These are phyloP conservation scores for Dolichotis patagonum DNA, from an alignment of 2,113 vertebrate species.

Conservation along the genomic window DNA sequence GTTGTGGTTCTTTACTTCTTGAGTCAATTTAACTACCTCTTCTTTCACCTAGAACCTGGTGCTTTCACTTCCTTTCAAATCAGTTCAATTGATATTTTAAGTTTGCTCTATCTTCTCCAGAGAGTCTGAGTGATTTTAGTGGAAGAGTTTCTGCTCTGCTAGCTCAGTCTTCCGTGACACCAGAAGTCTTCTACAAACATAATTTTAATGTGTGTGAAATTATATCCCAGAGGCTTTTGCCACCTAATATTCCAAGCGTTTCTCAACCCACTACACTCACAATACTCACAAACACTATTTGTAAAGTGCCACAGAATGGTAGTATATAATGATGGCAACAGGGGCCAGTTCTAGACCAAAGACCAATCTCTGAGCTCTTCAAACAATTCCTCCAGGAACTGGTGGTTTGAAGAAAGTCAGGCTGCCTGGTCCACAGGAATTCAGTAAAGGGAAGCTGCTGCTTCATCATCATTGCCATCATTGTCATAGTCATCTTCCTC, in stretches of 20 bases:
- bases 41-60: not conserved
- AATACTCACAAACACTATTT: not conserved
- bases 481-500: not conserved
- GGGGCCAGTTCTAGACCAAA: not conserved
- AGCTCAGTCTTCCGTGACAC: not conserved
- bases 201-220: constrained; percentile 25
- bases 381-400: not conserved
- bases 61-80: not conserved
- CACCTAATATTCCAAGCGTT: not conserved
- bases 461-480: not conserved
- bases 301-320: not conserved
- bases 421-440: not conserved
- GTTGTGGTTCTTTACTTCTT: not conserved
- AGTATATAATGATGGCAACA: not conserved
- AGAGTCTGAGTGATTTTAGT: constrained; percentile 2
- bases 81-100: not conserved
- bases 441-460: not conserved
- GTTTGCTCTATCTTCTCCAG: not conserved
- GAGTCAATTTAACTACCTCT: not conserved
- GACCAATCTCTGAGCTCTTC: constrained; percentile 17
- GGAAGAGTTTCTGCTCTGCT: not conserved
- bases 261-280: not conserved
- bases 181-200: not conserved
- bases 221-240: not conserved
- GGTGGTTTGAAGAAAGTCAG: not conserved